These are phyloP conservation scores for Epinephelus malabaricus DNA, from an alignment of 2,797 vertebrate species.

Conservation along the genomic window DNA sequence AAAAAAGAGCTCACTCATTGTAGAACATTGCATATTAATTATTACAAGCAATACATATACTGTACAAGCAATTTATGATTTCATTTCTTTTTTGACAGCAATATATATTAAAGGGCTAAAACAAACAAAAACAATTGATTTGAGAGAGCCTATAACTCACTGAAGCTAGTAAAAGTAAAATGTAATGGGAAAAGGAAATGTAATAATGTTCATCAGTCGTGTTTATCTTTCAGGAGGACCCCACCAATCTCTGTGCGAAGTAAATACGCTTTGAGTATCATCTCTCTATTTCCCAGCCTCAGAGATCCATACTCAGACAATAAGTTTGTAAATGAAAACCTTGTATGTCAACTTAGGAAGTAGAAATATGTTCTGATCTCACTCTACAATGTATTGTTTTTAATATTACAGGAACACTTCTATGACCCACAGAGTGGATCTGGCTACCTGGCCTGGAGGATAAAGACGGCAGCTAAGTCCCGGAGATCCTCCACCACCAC, in stretches of 20 bases:
- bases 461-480: slow-evolving; percentile 38
- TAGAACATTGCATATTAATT: slow-evolving; percentile 10
- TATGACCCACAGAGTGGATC: slow-evolving; percentile 46
- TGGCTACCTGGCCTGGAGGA: slow-evolving; percentile 50
- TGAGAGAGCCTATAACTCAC: slow-evolving; percentile 27
- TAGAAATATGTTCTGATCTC: neutral
- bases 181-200: slow-evolving; percentile 11
- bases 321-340: slow-evolving; percentile 38
- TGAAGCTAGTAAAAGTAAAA: neutral
- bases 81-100: neutral
- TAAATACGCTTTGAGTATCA: no score
- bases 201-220: slow-evolving; percentile 6
- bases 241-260: slow-evolving; percentile 6
- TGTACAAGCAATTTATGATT: neutral
- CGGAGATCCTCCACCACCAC: slow-evolving; percentile 22
- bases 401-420: slow-evolving; percentile 46
- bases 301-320: slow-evolving; percentile 42
- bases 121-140: neutral
- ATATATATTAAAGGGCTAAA: neutral
- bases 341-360: neutral
- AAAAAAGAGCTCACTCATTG: neutral
- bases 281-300: no score
- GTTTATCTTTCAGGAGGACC: slow-evolving; percentile 36
- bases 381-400: slow-evolving; percentile 21
- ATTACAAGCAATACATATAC: no score